These are phyloP conservation scores for Nettapus auritus DNA, from an alignment of 2,113 vertebrate genomes.

Conservation along the genomic window DNA sequence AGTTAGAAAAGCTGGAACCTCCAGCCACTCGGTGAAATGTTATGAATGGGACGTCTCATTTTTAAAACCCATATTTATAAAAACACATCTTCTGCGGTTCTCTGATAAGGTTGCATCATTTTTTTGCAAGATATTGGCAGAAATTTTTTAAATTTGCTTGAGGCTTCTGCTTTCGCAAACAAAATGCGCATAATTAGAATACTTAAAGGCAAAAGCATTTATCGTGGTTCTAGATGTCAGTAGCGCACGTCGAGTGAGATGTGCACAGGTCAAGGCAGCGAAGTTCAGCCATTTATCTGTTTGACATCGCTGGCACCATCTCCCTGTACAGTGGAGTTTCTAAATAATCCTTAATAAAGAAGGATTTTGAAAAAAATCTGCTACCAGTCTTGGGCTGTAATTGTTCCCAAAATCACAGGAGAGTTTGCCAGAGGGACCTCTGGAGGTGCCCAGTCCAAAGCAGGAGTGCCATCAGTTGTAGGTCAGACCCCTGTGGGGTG, in stretches of 20 bases:
- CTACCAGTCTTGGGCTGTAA: neutral
- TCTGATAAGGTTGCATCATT: neutral
- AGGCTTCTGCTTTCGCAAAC: neutral
- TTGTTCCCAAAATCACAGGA: neutral
- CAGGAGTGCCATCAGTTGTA: accelerated
- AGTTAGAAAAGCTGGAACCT: neutral
- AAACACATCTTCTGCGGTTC: neutral
- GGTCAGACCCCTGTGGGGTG: neutral
- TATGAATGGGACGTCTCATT: neutral
- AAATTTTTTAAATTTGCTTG: neutral
- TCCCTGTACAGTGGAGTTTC: neutral
- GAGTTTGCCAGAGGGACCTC: neutral
- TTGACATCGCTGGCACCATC: neutral
- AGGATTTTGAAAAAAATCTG: neutral
- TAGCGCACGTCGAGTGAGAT: neutral
- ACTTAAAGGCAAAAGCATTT: neutral
- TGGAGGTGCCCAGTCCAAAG: neutral
- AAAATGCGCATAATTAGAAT: neutral
- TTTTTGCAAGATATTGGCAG: neutral
- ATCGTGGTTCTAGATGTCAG: neutral
- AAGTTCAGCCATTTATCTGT: neutral
- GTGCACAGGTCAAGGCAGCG: neutral
- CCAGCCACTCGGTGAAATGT: neutral
- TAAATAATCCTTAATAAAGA: neutral
- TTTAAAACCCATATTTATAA: slow-evolving; percentile 5